Percentiles rank a stretch among this genome's conserved stretches.
phyloP scores from a whole-genome alignment of 2,888 invertebrate genomes.

The Ametastegia equiseti region DNA sequence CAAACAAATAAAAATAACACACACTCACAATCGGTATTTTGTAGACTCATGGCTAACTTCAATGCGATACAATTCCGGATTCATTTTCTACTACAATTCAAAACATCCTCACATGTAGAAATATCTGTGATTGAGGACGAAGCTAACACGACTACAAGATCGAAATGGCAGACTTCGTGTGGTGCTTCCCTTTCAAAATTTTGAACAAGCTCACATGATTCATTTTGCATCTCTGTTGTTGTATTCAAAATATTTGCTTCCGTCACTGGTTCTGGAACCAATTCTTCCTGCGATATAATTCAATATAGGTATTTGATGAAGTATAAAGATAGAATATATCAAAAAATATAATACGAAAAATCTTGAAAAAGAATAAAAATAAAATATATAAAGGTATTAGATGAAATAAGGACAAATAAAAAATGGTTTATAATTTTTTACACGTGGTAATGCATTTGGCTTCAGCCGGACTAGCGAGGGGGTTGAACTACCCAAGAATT shows the following conservation, averaged over 20 bases:
- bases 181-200: not conserved
- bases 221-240: not conserved
- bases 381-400: not conserved
- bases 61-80: constrained; percentile 1
- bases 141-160: not conserved
- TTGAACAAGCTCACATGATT: not conserved
- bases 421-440: not conserved
- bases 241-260: not conserved
- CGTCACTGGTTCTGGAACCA: not conserved
- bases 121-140: not conserved
- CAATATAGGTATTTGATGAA: not conserved
- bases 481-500: constrained; percentile 4
- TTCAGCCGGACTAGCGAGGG: constrained; percentile 14
- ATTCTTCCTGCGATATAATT: constrained; percentile 15
- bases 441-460: constrained; percentile 27
- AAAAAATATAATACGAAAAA: not conserved
- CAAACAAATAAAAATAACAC: constrained; percentile 1
- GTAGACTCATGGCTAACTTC: not conserved
- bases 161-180: not conserved
- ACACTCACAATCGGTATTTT: not conserved
- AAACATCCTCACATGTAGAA: too few relatives aligned
- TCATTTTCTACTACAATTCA: too few relatives aligned
- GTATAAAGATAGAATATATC: too few relatives aligned
- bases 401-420: not conserved
- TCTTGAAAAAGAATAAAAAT: not conserved